Conservation (phyloP, 2,888 invertebrate species). For the Drosophila monieri region DNA sequence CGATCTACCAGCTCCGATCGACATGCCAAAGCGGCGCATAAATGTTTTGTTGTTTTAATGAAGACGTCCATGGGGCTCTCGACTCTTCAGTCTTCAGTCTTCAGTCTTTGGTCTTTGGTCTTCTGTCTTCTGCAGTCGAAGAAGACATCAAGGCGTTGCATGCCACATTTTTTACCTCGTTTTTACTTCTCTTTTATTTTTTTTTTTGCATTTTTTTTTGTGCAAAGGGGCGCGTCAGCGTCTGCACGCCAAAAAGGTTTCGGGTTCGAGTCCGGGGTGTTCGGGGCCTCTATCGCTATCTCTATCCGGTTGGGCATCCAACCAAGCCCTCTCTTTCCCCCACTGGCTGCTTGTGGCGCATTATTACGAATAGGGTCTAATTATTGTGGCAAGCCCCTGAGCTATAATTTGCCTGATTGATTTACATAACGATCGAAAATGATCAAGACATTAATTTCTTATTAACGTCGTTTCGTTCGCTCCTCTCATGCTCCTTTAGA, state of each 20-base stretch:
- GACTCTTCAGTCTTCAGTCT: slow-evolving; percentile 7
- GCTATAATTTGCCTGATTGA: slow-evolving; percentile 84
- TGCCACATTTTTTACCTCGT: slow-evolving; percentile 69
- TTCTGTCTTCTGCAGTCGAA: slow-evolving; percentile 40
- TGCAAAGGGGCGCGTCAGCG: slow-evolving; percentile 74
- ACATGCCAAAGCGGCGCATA: slow-evolving; percentile 79
- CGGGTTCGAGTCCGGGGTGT: slow-evolving; percentile 1
- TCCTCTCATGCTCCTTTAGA: slow-evolving; percentile 10
- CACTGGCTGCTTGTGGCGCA: slow-evolving; percentile 62
- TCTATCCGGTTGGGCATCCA: slow-evolving; percentile 19
- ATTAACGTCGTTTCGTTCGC: slow-evolving; percentile 78
- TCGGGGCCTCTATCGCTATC: slow-evolving; percentile 24
- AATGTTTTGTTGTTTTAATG: slow-evolving; percentile 82
- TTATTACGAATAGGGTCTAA: slow-evolving; percentile 82
- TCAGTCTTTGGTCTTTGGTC: slow-evolving; percentile 5
- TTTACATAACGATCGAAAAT: slow-evolving; percentile 84
- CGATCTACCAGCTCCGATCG: slow-evolving; percentile 60
- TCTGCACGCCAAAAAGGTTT: slow-evolving; percentile 71
- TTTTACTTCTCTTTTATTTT: slow-evolving; percentile 16
- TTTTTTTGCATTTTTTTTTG: slow-evolving; percentile 58
- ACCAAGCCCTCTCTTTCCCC: slow-evolving; percentile 21
- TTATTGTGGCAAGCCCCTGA: slow-evolving; percentile 83
- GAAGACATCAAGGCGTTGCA: slow-evolving; percentile 77
- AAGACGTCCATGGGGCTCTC: slow-evolving; percentile 68
- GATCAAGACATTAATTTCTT: slow-evolving; percentile 84